Evolutionary conservation across 1,140 invertebrate species (phyloP), one percentile per base, ranked within the genome.

Genomic region (Heliconius hewitsoni): DNA sequence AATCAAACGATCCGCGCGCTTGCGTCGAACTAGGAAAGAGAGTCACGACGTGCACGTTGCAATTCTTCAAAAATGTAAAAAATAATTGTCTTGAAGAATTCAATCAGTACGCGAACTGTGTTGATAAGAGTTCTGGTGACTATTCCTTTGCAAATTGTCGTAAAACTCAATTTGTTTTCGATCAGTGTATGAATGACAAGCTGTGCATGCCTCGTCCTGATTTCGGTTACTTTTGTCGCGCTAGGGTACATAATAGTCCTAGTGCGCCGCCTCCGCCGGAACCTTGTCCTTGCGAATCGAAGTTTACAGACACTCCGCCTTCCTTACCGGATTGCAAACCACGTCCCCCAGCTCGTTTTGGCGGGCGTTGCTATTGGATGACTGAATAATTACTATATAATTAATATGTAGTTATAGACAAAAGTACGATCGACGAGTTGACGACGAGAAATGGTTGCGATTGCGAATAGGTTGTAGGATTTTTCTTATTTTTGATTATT

Each of bases 11-110:
- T 95, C 98, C 98, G 0, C 95, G 98, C 23, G 96, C 96, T 84
- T 99, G 98, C 90, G 23, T 99, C 2, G 95, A 96, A 16, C 97
- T 99, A 90, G 99, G 99, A 1, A 98, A 98, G 94, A 96, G 95
- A 19, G 98, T 99, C 0, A 99, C 99, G 0, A 95, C 95, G 34
- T 99, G 99, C 93, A 97, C 98, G 19, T 82, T 99, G 80, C 96
- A 98, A 72, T 98, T 99, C 91, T 98, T 99, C 83, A 96, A 96
- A 52, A 96, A 97, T 86, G 95, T 99, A 3, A 99, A 99, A 91
- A 97, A 96, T 83, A 95, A 95, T 74, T 99, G 99, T 91, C 89
- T 94, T 27, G 92, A 96, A 72, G 98, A 99, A 93, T 98, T 99
- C 87, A 96, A 96, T 78, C 96, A 97, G 85, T 99, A 98, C 94